Base-by-base conservation (phyloP, 2,888 invertebrate genomes). In the Leptopilina syphax region DNA sequence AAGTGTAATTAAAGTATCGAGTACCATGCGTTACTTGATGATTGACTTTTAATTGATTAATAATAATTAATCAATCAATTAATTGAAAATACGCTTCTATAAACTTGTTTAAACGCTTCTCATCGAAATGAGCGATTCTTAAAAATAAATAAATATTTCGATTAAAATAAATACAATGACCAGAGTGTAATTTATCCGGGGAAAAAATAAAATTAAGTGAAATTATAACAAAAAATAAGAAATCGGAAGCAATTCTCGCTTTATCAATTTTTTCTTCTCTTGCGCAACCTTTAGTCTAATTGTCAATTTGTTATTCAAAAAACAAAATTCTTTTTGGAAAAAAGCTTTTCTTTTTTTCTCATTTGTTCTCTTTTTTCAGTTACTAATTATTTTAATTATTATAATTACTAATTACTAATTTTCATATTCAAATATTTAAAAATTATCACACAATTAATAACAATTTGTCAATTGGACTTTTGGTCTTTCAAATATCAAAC, bases 131-230 rank as follows among this genome's bases (percentile, higher is more conserved):
- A 60, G 57, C 27, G 57, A 60, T 73, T 73, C 57, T 73, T 73
- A 73, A 73, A 68, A 73, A 57, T 34, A 73, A 73, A 34, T 1
- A n/a, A 73, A 27, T 57, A 34, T 57, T 73, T 3, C 27, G 54
- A 73, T 73, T 73, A 73, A 73, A 73, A 54, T 50, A 73, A 73
- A 54, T 73, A 73, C 73, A 73, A 57, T 60, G 57, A 68, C 50
- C 57, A 73, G 34, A 34, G 44, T 7, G 7, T 44, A 8, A 57
- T 5, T 54, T n/a, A 57, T 73, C 54, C 73, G 57, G 34, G 34
- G 50, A 18, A 73, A 63, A 73, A 57, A 68, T 50, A 57, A 73
- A 57, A 73, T 73, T n/a, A 73, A n/a, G 54, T 27, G 44, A 73
- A 57, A 73, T 73, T 54, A 73, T 73, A 73, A 73, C 73, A 73